These are phyloP conservation scores for Trissolcus brochymenae DNA, from an alignment of 2,888 invertebrate genomes.

Conservation along the genomic window DNA sequence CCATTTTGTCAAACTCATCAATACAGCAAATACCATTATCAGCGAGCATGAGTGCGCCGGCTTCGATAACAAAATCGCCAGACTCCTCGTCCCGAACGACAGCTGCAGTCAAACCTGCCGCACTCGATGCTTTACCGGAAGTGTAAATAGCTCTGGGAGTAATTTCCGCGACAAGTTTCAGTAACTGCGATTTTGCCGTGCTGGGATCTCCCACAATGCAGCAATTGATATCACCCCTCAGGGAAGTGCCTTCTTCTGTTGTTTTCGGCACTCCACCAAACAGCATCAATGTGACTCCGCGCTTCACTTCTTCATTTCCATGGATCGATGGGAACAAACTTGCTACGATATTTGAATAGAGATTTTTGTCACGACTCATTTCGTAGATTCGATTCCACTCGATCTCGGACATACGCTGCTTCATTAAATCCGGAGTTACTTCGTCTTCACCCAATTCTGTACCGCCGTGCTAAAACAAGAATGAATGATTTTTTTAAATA, in stretches of 20 bases:
- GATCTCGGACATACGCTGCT: conserved; percentile 93
- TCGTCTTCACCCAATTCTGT: conserved; percentile 90
- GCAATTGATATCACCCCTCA: conserved; percentile 97
- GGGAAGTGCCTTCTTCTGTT: conserved; percentile 92
- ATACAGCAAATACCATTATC: conserved; percentile 99
- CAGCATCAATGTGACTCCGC: conserved; percentile 93
- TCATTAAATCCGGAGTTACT: conserved; percentile 93
- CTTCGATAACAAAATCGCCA: conserved; percentile 99
- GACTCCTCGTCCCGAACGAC: conserved; percentile 99
- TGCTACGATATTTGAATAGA: conserved; percentile 92
- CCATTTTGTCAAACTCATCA: conserved; percentile 99
- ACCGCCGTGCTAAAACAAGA: conserved; percentile 83
- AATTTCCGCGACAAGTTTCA: conserved; percentile 96
- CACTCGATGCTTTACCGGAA: conserved; percentile 97
- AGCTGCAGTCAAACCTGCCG: conserved; percentile 98
- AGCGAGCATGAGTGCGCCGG: conserved; percentile 99
- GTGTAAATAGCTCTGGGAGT: conserved; percentile 98
- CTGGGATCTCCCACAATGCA: conserved; percentile 99
- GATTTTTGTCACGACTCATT: conserved; percentile 95
- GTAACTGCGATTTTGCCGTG: conserved; percentile 97
- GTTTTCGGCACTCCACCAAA: conserved; percentile 98
- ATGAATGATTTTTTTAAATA: not conserved
- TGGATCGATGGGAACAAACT: conserved; percentile 97
- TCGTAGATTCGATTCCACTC: conserved; percentile 97
- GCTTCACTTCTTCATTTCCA: conserved; percentile 97